Evolutionary conservation across 1,140 invertebrate species (phyloP).

Genomic region (Hydropsyche tenuis): DNA sequence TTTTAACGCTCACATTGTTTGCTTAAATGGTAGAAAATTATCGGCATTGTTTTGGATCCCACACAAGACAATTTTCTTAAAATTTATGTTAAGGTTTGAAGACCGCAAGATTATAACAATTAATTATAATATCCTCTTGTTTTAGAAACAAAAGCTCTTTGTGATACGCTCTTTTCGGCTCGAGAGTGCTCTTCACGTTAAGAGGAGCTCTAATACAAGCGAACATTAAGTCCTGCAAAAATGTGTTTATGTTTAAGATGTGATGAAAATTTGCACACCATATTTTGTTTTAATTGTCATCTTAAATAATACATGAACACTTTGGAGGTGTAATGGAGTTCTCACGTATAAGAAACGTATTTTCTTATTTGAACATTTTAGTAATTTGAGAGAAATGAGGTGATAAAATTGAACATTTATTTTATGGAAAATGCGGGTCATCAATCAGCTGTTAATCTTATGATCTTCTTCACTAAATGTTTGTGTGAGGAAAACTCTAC

Average conservation of each 20-base stretch:
- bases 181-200: slow-evolving; percentile 14
- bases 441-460: slow-evolving; percentile 17
- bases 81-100: not conserved
- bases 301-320: too few species aligned
- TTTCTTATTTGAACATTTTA: too few species aligned
- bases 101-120: not conserved
- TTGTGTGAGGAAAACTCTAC: not conserved
- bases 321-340: too few species aligned
- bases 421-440: not conserved
- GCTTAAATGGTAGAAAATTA: too few species aligned
- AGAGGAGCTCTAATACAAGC: not conserved
- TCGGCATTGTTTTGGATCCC: too few species aligned
- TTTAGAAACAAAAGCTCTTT: slow-evolving; percentile 13
- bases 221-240: not conserved
- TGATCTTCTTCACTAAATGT: not conserved
- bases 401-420: not conserved
- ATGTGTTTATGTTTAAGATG: not conserved
- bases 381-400: not conserved
- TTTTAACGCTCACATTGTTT: too few species aligned
- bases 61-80: too few species aligned
- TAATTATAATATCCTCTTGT: not conserved
- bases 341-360: too few species aligned
- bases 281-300: not conserved
- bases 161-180: slow-evolving; percentile 8
- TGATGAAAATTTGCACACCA: not conserved